These are phyloP conservation scores for Hybognathus amarus DNA, from an alignment of 2,797 vertebrate species.

Conservation along the genomic window DNA sequence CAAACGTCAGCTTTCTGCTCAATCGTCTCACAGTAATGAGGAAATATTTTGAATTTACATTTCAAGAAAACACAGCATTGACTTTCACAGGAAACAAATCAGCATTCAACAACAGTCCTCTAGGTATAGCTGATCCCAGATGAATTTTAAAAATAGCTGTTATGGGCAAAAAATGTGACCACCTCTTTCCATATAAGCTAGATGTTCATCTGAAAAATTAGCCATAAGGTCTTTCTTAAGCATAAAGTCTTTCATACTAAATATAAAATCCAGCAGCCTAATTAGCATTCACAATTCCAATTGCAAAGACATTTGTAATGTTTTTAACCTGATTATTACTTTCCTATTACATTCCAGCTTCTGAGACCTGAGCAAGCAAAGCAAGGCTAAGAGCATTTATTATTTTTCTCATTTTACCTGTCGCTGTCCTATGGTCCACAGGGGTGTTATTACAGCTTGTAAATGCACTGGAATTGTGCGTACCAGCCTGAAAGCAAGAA, in stretches of 20 bases:
- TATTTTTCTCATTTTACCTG: slow-evolving; percentile 1
- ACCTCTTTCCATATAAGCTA: slow-evolving; percentile 16
- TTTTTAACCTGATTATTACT: slow-evolving; percentile 3
- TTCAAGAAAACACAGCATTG: slow-evolving; percentile 5
- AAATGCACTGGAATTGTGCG: slow-evolving; percentile 4
- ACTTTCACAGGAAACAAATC: slow-evolving; percentile 18
- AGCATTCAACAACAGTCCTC: slow-evolving; percentile 6
- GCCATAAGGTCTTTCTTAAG: background rate
- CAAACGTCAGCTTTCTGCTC: slow-evolving; percentile 3
- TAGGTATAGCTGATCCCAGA: slow-evolving; percentile 5
- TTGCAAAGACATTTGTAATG: background rate
- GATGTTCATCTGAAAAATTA: background rate
- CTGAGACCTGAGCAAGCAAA: background rate
- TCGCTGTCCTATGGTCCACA: background rate
- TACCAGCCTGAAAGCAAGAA: slow-evolving; percentile 19
- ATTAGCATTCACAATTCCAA: background rate
- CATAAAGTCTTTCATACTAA: background rate
- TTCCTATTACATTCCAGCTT: background rate
- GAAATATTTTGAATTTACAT: background rate
- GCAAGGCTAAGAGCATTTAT: background rate
- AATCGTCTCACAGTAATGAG: slow-evolving; percentile 2
- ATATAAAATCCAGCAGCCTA: background rate
- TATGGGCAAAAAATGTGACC: background rate
- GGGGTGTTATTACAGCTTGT: slow-evolving; percentile 30
- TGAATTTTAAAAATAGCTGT: slow-evolving; percentile 27